Evolutionary conservation across 2,113 vertebrate genomes (phyloP).

Genomic region (Vulpes lagopus): DNA sequence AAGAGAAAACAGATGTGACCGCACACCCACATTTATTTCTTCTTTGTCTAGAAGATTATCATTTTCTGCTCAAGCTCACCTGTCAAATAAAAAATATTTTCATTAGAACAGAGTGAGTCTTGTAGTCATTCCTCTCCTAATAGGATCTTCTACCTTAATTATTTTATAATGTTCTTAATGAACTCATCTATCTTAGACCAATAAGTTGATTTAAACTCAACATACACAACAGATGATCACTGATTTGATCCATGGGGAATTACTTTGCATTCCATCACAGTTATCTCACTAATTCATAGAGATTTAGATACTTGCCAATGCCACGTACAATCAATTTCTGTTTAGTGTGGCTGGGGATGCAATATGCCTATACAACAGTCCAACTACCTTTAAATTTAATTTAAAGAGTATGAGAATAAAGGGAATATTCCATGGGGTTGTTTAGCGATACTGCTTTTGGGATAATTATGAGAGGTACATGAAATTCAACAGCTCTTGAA

Average conservation of each 20-base stretch:
- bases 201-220: slow-evolving; percentile 72
- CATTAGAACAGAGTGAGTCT: slow-evolving; percentile 69
- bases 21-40: slow-evolving; percentile 52
- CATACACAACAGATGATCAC: slow-evolving; percentile 47
- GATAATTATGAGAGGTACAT: neutral
- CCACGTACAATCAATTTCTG: neutral
- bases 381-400: neutral
- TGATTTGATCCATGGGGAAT: slow-evolving; percentile 43
- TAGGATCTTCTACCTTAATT: slow-evolving; percentile 63
- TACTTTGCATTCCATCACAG: slow-evolving; percentile 12
- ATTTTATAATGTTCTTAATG: slow-evolving; percentile 76
- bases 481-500: neutral
- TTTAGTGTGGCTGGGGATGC: neutral
- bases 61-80: slow-evolving; percentile 76
- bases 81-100: slow-evolving; percentile 78
- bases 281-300: slow-evolving; percentile 3
- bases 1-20: slow-evolving; percentile 60
- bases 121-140: slow-evolving; percentile 62
- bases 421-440: neutral
- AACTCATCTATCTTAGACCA: slow-evolving; percentile 73
- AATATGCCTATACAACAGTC: neutral
- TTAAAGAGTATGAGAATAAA: neutral
- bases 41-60: slow-evolving; percentile 70
- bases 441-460: neutral
- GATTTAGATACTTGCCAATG: neutral